Percentiles rank a stretch among this genome's conserved stretches.
These are phyloP conservation scores for Brachyistius frenatus DNA, from an alignment of 2,113 vertebrate genomes.

Conservation along the genomic window DNA sequence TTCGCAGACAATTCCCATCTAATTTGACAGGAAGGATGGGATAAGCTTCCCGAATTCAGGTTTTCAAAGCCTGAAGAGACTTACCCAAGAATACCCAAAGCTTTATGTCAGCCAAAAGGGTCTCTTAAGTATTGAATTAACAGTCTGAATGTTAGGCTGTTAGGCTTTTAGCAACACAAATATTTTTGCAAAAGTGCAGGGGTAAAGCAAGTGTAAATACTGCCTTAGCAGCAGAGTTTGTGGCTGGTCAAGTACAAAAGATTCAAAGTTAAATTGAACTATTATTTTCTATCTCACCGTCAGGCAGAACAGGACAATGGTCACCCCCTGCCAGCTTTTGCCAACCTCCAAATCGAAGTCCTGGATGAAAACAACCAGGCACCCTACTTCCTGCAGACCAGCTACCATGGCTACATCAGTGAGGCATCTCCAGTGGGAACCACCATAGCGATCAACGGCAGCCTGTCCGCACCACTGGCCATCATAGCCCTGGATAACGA, in stretches of 20 bases:
- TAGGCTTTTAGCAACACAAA: too few species aligned
- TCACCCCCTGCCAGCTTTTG: conserved; percentile 95
- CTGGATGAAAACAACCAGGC: conserved; percentile 97
- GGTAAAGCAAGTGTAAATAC: too few species aligned
- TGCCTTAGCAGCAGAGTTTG: not conserved
- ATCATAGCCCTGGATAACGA: conserved; percentile 95
- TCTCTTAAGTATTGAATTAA: too few species aligned
- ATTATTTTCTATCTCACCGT: conserved; percentile 22
- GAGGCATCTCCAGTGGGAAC: conserved; percentile 94
- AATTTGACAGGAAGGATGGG: too few species aligned
- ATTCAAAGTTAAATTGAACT: conserved; percentile 7
- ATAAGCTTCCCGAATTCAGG: too few species aligned
- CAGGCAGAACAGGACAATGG: conserved; percentile 98
- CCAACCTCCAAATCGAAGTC: conserved; percentile 95
- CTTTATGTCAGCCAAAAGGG: too few species aligned
- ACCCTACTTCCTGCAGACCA: conserved; percentile 90
- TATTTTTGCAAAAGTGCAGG: too few species aligned
- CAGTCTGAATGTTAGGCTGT: too few species aligned
- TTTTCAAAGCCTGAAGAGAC: too few species aligned
- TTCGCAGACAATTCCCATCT: too few species aligned
- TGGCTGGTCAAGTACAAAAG: conserved; percentile 8
- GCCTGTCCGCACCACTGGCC: conserved; percentile 87
- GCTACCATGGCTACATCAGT: conserved; percentile 93
- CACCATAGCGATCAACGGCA: conserved; percentile 86
- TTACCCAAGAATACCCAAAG: too few species aligned